Conservation (phyloP, 2,113 vertebrate genomes). For the Microcebus jonahi region DNA sequence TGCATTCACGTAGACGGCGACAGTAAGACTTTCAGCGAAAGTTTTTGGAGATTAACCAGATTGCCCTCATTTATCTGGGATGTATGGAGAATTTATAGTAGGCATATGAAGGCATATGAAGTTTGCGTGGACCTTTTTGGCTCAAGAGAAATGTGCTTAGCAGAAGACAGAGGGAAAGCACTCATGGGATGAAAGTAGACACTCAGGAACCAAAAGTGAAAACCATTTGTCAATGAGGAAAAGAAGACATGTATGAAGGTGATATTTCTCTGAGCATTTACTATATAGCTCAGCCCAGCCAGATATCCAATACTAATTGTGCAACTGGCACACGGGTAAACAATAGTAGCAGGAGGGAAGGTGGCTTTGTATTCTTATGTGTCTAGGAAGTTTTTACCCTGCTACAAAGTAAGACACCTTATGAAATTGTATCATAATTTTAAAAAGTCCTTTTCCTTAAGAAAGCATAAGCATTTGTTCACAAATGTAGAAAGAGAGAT, state of each 20-base stretch:
- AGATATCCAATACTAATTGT: neutral
- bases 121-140: neutral
- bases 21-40: neutral
- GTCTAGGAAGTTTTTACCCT: neutral
- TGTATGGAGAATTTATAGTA: neutral
- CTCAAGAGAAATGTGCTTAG: neutral
- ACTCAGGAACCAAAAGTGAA: neutral
- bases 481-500: neutral
- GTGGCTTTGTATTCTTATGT: neutral
- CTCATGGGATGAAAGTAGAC: neutral
- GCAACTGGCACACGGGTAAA: neutral
- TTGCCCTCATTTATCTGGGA: neutral
- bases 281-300: neutral
- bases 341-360: neutral
- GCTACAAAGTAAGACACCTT: neutral
- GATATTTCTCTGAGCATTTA: neutral
- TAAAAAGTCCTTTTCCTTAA: neutral
- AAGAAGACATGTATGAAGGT: neutral
- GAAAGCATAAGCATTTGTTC: neutral
- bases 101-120: neutral
- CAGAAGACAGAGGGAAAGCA: neutral
- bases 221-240: neutral
- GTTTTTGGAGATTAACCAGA: neutral
- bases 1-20: conserved; percentile 25
- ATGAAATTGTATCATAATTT: neutral